phyloP scores from a whole-genome alignment of 2,797 vertebrate genomes.

The Tokudaia tokunoshimensis region DNA sequence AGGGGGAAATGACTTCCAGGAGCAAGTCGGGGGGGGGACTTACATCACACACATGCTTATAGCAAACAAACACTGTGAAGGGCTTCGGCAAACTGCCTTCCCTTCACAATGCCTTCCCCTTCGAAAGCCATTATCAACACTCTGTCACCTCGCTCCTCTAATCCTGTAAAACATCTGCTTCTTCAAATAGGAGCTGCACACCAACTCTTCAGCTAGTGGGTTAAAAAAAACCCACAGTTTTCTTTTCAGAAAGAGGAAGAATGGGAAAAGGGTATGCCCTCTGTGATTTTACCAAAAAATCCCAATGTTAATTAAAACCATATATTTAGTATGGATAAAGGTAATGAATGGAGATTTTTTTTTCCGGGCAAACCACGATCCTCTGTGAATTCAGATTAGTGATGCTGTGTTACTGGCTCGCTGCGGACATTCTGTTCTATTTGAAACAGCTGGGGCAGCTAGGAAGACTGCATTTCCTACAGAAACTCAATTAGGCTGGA shows the following conservation, averaged over 20 bases:
- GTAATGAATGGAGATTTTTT: conserved; percentile 67
- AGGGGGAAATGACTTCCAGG: conserved; percentile 52
- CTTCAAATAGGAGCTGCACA: conserved; percentile 48
- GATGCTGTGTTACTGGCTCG: conserved; percentile 79
- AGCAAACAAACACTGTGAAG: background rate
- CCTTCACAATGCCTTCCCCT: background rate
- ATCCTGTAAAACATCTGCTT: conserved; percentile 57
- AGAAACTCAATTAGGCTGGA: conserved; percentile 82
- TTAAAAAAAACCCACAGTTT: conserved; percentile 58
- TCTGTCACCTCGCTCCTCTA: conserved; percentile 35
- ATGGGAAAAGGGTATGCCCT: conserved; percentile 31
- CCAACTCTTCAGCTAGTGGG: conserved; percentile 27
- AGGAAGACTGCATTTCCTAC: conserved; percentile 64
- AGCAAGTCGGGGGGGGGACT: background rate
- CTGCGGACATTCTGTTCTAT: conserved; percentile 86
- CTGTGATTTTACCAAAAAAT: conserved; percentile 54
- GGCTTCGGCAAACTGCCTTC: background rate
- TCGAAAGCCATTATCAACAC: conserved; percentile 37
- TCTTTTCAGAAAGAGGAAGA: conserved; percentile 43
- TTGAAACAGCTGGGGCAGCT: conserved; percentile 81
- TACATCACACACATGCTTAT: background rate
- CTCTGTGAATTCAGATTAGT: conserved; percentile 84
- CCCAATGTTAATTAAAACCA: conserved; percentile 66
- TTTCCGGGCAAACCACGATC: conserved; percentile 77
- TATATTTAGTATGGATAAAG: conserved; percentile 70